Evolutionary conservation across 1,140 invertebrate genomes (phyloP), one percentile per base, ranked within the genome.

Genomic region (Panulirus ornatus): DNA sequence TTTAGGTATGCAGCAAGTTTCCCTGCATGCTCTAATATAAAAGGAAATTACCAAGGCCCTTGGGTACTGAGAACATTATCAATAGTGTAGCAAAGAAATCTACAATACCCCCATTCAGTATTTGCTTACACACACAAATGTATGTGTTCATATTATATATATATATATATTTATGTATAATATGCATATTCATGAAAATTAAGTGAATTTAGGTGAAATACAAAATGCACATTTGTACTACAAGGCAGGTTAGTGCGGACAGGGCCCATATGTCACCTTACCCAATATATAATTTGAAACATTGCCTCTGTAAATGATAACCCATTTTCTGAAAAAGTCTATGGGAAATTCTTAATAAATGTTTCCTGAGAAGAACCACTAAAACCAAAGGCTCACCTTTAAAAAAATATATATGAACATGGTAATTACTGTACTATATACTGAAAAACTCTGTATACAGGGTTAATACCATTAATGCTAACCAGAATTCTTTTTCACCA

Each of bases 211-310:
- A 89, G 88, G 88, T 89, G 78, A 83, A 83, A 89, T 89, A 89
- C 88, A 89, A 89, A 89, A 89, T 89, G 88, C 88, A 89, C 88
- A 89, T 89, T 89, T 89, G 88, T 89, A 89, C 88, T 89, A 89
- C 88, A 84, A 89, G 88, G 88, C 88, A 89, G 88, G 88, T 89
- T 89, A 89, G 88, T 89, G 88, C 88, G 88, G 88, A 89, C 63
- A 36, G 78, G 86, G 78, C 76, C 86, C 86, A 34, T 88, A 88
- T 88, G 86, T 88, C 76, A 88, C 86, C 86, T 38, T 82, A 82
- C 86, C 86, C 66, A 88, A 82, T 44, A 71, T 88, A 71, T 38
- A 73, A 47, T 51, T 78, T 82, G 40, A 89, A 83, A 71, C 47
- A 71, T 42, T 88, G 86, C 66, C 79, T 54, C 86, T 89, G 70